Conservation (phyloP, 2,888 invertebrate genomes). For the Heterodera filipjevi region DNA sequence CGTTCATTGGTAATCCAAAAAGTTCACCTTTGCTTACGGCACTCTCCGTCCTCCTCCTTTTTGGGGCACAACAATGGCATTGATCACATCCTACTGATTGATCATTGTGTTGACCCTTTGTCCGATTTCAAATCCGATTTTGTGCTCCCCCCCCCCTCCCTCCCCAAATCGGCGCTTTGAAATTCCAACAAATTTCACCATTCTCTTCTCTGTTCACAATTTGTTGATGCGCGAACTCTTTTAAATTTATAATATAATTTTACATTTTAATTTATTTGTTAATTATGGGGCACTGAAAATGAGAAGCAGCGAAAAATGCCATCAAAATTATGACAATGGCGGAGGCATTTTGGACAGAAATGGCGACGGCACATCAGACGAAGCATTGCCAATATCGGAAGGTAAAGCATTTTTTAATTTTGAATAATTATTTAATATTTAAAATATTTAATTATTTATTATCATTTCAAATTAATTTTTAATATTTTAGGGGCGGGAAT, state of each 20-base stretch:
- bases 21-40: too few relatives aligned
- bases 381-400: neutral
- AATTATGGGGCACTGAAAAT: neutral
- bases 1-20: too few relatives aligned
- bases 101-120: too few relatives aligned
- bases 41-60: too few relatives aligned
- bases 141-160: too few relatives aligned
- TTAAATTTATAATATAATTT: neutral
- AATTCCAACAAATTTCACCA: neutral
- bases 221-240: neutral
- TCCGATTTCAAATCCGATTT: too few relatives aligned
- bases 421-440: slow-evolving; percentile 9
- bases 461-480: slow-evolving; percentile 12
- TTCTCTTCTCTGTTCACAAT: neutral
- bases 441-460: slow-evolving; percentile 1
- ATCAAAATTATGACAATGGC: neutral
- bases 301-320: neutral
- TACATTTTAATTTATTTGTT: neutral
- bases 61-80: too few relatives aligned
- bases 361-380: neutral
- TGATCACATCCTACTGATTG: too few relatives aligned
- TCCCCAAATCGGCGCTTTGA: neutral
- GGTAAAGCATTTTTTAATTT: neutral
- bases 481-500: neutral
- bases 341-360: neutral